phyloP scores from a whole-genome alignment of 2,888 invertebrate species.

The Lasioglossum figueresi region DNA sequence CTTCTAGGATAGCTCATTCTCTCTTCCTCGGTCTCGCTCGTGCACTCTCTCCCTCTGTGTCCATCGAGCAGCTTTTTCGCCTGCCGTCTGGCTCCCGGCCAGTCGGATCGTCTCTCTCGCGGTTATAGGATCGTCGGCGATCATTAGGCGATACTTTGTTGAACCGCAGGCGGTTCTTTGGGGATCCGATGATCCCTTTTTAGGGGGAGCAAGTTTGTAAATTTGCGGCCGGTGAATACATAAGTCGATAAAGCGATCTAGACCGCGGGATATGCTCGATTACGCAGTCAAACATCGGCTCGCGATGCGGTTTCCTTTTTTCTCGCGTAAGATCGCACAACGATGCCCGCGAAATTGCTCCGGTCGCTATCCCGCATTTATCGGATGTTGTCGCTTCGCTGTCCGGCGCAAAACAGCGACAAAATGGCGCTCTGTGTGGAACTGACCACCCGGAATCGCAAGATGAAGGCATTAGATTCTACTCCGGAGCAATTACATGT shows the following conservation, averaged over 20 bases:
- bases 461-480: neutral
- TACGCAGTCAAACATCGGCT: neutral
- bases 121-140: conserved; percentile 23
- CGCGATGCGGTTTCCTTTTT: neutral
- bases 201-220: neutral
- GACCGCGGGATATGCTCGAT: conserved; percentile 3
- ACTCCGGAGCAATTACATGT: neutral
- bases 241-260: neutral
- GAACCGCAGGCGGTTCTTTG: conserved; percentile 17
- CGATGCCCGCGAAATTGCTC: neutral
- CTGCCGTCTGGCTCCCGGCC: conserved; percentile 13
- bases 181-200: conserved; percentile 12
- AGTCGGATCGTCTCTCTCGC: conserved; percentile 28
- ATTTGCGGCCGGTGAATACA: neutral
- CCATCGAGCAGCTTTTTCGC: neutral
- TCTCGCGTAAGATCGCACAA: neutral
- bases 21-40: neutral
- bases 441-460: neutral
- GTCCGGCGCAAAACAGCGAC: neutral
- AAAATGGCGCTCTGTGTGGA: neutral
- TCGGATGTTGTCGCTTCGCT: neutral
- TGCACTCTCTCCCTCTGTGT: neutral
- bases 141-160: conserved; percentile 30
- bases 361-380: neutral
- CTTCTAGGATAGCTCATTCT: neutral